Evolutionary conservation across 2,888 invertebrate species (phyloP).

Genomic region (Ectemnius lituratus): DNA sequence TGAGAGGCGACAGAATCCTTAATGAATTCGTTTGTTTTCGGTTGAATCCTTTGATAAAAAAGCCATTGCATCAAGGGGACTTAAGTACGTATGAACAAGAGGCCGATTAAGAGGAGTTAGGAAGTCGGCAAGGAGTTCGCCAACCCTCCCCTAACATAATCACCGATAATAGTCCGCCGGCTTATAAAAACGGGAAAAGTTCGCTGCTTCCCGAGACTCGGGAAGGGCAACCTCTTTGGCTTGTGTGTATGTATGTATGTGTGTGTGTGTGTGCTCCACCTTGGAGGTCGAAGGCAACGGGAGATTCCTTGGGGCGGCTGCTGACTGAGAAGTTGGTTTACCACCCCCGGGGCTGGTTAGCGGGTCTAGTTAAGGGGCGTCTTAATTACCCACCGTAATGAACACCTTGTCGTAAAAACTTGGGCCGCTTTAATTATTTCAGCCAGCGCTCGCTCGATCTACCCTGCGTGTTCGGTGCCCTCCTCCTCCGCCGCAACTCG

Average conservation of each 20-base stretch:
- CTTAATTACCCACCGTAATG: conserved; percentile 78
- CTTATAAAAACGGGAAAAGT: conserved; percentile 72
- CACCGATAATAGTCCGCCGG: conserved; percentile 72
- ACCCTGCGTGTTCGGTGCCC: conserved; percentile 53
- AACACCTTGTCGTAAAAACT: conserved; percentile 79
- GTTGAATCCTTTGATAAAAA: neutral
- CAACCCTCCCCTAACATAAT: conserved; percentile 65
- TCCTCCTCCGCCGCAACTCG: conserved; percentile 39
- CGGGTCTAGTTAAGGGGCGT: conserved; percentile 77
- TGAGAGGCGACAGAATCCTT: neutral
- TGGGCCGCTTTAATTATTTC: conserved; percentile 77
- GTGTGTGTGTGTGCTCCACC: conserved; percentile 14
- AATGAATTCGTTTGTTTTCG: conserved; percentile 8
- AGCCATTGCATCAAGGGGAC: conserved; percentile 26
- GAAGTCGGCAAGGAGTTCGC: conserved; percentile 23
- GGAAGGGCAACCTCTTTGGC: neutral
- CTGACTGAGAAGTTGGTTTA: conserved; percentile 76
- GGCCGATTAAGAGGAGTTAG: conserved; percentile 53
- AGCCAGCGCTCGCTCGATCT: conserved; percentile 48
- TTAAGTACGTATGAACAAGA: conserved; percentile 46
- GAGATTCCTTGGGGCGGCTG: conserved; percentile 33
- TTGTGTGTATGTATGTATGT: too few relatives aligned
- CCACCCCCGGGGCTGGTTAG: conserved; percentile 76
- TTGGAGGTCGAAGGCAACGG: conserved; percentile 47
- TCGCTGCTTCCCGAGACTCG: conserved; percentile 41